Percentiles rank a stretch among this genome's conserved stretches.
Conservation (phyloP, 1,140 invertebrate genomes). For the Drosophila virilis region DNA sequence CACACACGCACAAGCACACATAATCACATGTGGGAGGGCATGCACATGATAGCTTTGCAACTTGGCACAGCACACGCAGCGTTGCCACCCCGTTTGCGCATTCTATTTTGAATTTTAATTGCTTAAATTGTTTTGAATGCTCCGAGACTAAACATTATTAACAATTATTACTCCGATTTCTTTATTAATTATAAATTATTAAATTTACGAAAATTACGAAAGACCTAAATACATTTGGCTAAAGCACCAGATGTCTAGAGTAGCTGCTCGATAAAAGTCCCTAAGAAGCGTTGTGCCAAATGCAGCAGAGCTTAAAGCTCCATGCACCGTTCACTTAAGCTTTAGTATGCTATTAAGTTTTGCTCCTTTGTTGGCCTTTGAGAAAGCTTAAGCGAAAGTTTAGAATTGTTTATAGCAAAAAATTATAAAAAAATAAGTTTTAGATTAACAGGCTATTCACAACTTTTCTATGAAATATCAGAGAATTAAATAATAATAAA, state of each 20-base stretch:
- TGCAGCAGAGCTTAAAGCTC: background rate
- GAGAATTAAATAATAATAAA: too few species aligned
- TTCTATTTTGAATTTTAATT: background rate
- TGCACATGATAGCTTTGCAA: conserved; percentile 41
- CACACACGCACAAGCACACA: conserved; percentile 14
- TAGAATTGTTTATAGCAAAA: too few species aligned
- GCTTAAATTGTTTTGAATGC: too few species aligned
- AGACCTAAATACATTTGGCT: background rate
- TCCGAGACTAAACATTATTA: too few species aligned
- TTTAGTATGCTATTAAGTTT: background rate
- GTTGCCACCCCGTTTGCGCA: conserved; percentile 19
- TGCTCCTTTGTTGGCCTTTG: background rate
- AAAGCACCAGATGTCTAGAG: background rate
- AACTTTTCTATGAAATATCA: too few species aligned
- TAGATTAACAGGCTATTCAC: too few species aligned
- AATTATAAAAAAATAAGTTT: too few species aligned
- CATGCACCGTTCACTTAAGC: background rate
- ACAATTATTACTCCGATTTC: too few species aligned
- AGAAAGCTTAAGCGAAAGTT: background rate
- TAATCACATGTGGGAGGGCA: conserved; percentile 24
- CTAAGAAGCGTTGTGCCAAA: background rate
- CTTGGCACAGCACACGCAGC: conserved; percentile 24
- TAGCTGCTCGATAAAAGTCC: conserved; percentile 14
- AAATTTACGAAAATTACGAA: background rate
- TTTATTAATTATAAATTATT: background rate